Evolutionary conservation across 1,140 invertebrate species (phyloP).

Genomic region (Lethrus apterus): DNA sequence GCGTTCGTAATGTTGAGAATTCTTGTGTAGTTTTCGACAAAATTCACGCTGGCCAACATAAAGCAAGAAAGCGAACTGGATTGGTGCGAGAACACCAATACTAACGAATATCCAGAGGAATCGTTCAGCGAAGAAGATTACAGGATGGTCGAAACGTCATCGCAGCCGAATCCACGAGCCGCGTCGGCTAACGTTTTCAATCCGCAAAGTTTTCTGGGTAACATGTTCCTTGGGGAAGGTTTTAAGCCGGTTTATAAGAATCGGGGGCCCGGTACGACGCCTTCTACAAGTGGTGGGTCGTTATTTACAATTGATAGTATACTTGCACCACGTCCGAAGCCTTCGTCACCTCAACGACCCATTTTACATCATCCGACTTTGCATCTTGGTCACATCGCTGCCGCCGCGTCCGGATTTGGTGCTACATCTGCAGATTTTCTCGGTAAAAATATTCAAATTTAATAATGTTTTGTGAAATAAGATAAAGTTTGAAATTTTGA

Average conservation of each 20-base stretch:
- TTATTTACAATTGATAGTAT: conserved; percentile 78
- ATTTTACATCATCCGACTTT: conserved; percentile 46
- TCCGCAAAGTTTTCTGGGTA: conserved; percentile 32
- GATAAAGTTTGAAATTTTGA: too few species aligned
- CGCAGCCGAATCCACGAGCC: conserved; percentile 17
- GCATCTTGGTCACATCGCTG: conserved; percentile 48
- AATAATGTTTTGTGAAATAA: background rate
- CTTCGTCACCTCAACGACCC: conserved; percentile 39
- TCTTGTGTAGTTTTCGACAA: background rate
- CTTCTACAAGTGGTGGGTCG: conserved; percentile 48
- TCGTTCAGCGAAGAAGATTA: conserved; percentile 27
- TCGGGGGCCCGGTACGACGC: conserved; percentile 24
- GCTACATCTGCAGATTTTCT: conserved; percentile 63
- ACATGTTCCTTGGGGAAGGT: conserved; percentile 31
- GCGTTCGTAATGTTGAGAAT: background rate
- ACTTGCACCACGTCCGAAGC: conserved; percentile 53
- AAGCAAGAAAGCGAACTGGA: conserved; percentile 37
- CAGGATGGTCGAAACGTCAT: conserved; percentile 37
- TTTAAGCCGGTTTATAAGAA: conserved; percentile 35
- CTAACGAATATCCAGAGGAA: conserved; percentile 31
- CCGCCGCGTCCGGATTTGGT: conserved; percentile 51
- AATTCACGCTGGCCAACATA: conserved; percentile 31
- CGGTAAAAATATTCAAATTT: conserved; percentile 49
- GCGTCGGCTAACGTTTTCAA: conserved; percentile 18
- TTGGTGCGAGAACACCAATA: conserved; percentile 33